A percentile compares a stretch with the other conserved stretches of the same genome.
Evolutionary conservation across 2,797 vertebrate genomes (phyloP).

Genomic region (Babyrousa celebensis): DNA sequence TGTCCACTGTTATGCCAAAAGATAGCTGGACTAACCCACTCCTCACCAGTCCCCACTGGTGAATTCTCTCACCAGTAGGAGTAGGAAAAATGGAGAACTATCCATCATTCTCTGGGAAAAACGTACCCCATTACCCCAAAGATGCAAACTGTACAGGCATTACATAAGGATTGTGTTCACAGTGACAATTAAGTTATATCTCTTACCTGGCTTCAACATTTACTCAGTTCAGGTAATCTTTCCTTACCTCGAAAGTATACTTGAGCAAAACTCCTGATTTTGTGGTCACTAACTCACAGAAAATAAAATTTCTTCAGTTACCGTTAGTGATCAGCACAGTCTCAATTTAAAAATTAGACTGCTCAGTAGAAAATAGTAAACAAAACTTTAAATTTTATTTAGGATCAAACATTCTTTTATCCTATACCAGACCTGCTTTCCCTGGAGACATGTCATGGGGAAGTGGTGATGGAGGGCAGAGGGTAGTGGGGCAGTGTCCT

Average conservation of each 20-base stretch:
- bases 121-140: background rate
- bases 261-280: background rate
- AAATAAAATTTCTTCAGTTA: conserved; percentile 47
- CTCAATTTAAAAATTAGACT: conserved; percentile 35
- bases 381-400: background rate
- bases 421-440: background rate
- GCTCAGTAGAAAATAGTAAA: background rate
- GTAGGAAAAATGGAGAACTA: background rate
- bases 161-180: background rate
- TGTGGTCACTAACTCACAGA: background rate
- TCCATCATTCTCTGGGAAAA: background rate
- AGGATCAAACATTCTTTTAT: background rate
- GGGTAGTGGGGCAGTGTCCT: too few relatives aligned
- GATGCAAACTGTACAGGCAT: background rate
- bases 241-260: background rate
- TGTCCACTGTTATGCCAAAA: background rate
- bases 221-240: background rate
- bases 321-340: background rate
- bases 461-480: background rate
- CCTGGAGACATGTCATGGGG: background rate
- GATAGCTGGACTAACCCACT: background rate
- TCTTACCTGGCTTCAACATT: conserved; percentile 17
- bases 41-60: background rate
- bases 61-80: background rate
- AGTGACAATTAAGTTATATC: background rate